Evolutionary conservation across 2,113 vertebrate genomes (phyloP).

Genomic region (Nycticorax nycticorax): DNA sequence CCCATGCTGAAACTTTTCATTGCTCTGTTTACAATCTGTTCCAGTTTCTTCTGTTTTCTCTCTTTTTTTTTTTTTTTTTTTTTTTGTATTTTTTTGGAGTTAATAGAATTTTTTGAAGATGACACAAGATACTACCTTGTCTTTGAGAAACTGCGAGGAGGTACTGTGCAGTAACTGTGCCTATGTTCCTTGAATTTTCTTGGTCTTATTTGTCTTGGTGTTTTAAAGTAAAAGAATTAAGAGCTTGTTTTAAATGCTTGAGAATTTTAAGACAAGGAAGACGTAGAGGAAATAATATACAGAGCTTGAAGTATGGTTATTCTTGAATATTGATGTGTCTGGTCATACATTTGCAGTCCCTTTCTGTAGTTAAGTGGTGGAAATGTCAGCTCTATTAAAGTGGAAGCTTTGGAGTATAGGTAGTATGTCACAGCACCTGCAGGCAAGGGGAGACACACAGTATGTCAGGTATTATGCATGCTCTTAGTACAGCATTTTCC

Average conservation of each 20-base stretch:
- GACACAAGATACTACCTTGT: constrained; percentile 92
- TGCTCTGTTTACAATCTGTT: not conserved
- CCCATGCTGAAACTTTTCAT: not conserved
- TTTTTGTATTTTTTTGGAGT: constrained; percentile 84
- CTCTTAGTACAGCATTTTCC: not conserved
- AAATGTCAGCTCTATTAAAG: not conserved
- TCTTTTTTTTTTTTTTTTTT: not conserved
- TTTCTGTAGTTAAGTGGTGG: not conserved
- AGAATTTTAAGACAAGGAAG: not conserved
- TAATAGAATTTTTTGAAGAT: constrained; percentile 97
- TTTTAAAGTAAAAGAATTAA: not conserved
- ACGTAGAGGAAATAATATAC: not conserved
- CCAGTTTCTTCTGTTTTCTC: not conserved
- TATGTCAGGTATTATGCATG: not conserved
- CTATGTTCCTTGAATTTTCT: not conserved
- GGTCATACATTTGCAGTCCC: not conserved
- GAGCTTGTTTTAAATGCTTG: not conserved
- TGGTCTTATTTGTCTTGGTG: not conserved
- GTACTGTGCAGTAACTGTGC: constrained; percentile 70
- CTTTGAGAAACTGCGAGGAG: constrained; percentile 96
- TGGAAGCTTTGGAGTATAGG: not conserved
- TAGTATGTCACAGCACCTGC: not conserved
- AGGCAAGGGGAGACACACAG: not conserved
- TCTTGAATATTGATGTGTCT: not conserved
- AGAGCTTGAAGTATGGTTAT: not conserved